A percentile compares a stretch with the other conserved stretches of the same genome.
These are phyloP conservation scores for Macropis europaea DNA, from an alignment of 2,888 invertebrate species.

Conservation along the genomic window DNA sequence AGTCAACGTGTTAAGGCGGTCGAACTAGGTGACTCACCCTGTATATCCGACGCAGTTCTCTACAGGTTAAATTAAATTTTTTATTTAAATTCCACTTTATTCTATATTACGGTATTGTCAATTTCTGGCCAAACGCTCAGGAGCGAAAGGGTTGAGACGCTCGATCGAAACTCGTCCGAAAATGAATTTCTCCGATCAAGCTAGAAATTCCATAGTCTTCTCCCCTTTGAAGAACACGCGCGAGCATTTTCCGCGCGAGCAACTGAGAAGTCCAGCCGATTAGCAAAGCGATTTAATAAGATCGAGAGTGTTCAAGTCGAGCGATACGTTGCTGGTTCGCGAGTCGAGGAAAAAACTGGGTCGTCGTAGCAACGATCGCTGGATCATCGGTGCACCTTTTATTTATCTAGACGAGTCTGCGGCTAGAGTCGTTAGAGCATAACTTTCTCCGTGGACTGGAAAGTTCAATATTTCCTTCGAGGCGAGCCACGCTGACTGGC, in stretches of 20 bases:
- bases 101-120: too few relatives aligned
- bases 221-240: too few relatives aligned
- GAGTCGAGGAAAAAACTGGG: conserved; percentile 46
- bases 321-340: neutral
- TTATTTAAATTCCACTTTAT: too few relatives aligned
- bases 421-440: conserved; percentile 52
- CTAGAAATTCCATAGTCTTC: too few relatives aligned
- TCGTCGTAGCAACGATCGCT: conserved; percentile 47
- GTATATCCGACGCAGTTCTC: too few relatives aligned
- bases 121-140: too few relatives aligned
- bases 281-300: conserved; percentile 29
- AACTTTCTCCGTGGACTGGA: conserved; percentile 71
- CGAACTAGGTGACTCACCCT: too few relatives aligned
- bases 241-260: neutral
- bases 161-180: too few relatives aligned
- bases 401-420: conserved; percentile 59
- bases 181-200: too few relatives aligned
- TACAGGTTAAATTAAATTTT: too few relatives aligned
- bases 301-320: conserved; percentile 40
- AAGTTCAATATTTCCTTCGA: conserved; percentile 61
- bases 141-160: too few relatives aligned
- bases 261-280: neutral
- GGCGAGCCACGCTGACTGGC: neutral
- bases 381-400: conserved; percentile 63
- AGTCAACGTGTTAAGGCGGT: too few relatives aligned